phyloP scores from a whole-genome alignment of 2,797 vertebrate genomes.

The Gymnoscopelus microlampas region DNA sequence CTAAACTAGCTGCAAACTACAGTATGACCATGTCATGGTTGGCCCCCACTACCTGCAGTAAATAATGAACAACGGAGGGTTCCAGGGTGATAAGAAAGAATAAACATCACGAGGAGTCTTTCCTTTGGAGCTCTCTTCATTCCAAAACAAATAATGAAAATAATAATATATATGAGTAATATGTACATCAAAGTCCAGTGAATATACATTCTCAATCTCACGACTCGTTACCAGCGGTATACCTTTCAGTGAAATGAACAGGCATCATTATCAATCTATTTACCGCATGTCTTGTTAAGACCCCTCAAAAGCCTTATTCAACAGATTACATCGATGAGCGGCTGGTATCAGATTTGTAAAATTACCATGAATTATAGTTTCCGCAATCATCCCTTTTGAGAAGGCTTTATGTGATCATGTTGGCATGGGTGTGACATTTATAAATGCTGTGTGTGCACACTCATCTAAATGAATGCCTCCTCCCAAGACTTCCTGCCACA shows the following conservation, averaged over 20 bases:
- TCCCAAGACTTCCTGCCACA: constrained; percentile 61
- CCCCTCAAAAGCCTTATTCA: constrained; percentile 62
- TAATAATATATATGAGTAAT: constrained; percentile 35
- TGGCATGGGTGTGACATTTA: constrained; percentile 78
- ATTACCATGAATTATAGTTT: constrained; percentile 77
- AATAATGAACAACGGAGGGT: no score
- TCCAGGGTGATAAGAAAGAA: no score
- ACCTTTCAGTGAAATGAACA: constrained; percentile 47
- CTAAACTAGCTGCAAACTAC: no score
- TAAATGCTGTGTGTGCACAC: constrained; percentile 81
- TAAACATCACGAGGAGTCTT: no score
- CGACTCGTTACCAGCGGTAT: constrained; percentile 10
- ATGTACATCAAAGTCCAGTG: constrained; percentile 16
- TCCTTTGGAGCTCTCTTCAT: no score
- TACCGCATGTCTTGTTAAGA: constrained; percentile 48
- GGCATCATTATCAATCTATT: constrained; percentile 38
- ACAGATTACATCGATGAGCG: constrained; percentile 64
- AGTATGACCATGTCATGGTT: no score
- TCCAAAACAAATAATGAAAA: neutral
- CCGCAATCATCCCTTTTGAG: constrained; percentile 67
- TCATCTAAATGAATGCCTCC: constrained; percentile 75
- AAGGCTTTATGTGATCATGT: constrained; percentile 77
- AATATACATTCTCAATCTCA: constrained; percentile 13
- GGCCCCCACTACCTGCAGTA: no score
- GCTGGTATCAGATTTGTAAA: constrained; percentile 71